Base-by-base conservation (phyloP, 2,797 vertebrate genomes). In the Dromococcyx pavoninus region DNA sequence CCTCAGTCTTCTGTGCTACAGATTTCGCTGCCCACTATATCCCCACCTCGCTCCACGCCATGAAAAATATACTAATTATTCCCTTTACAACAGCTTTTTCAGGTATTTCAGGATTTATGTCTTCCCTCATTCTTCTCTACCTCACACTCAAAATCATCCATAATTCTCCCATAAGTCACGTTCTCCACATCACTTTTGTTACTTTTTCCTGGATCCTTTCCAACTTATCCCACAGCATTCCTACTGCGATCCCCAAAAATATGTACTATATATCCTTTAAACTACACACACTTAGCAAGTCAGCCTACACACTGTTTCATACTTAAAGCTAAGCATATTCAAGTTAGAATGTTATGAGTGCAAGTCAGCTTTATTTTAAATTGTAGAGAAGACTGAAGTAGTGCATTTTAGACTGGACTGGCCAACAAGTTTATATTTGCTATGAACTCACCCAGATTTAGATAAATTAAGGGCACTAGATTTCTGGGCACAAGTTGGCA, bases 171-270 rank as follows among this genome's bases (percentile, higher is more conserved):
- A 39, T 7, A 76, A 64, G 62, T 87, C 60, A 85, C 4, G 0
- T 73, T 83, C 60, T 57, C 10, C 21, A 28, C 48, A 70, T 70
- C 89, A 79, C 77, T 82, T 89, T 67, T 1, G 1, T 76, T 88
- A 60, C 76, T 90, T 51, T 44, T 70, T 78, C 70, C 60, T 95
- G 93, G 77, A 94, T 82, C 33, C 32, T 76, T 56, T 95, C 88
- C 94, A 95, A 22, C 12, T 88, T 90, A 66, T 88, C 77, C 88
- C 80, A 94, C 86, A 82, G 51, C 33, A 44, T 74, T 83, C 74
- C 73, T 32, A 75, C 2, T 58, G 43, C 44, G 12, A 58, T 73
- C 33, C 86, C 51, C 74, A 64, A 73, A 92, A 93, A 57, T 81
- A 88, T 11, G 13, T 39, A 73, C 73, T 58, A 39, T 23, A 44